Percentiles rank a stretch among this genome's conserved stretches.
Evolutionary conservation across 2,797 vertebrate species (phyloP).

Genomic region (Carduelis carduelis): DNA sequence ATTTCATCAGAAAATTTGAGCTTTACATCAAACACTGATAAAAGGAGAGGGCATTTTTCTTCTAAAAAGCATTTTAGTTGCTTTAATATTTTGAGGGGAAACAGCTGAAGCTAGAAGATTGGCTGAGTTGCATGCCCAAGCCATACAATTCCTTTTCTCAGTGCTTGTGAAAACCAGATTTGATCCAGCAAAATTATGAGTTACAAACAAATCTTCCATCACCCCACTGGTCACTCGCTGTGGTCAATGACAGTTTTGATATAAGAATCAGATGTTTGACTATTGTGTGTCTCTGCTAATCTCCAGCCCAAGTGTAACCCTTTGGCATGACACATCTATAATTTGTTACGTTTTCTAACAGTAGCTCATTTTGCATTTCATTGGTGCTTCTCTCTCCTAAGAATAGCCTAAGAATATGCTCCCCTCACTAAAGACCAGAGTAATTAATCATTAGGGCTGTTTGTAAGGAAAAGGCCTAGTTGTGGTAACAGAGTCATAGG

Average conservation of each 20-base stretch:
- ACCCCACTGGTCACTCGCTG: neutral
- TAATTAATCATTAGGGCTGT: slow-evolving; percentile 30
- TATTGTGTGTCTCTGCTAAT: neutral
- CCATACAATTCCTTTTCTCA: neutral
- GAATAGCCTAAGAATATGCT: neutral
- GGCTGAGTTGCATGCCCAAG: neutral
- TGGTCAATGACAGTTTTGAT: slow-evolving; percentile 3
- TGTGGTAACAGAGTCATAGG: neutral
- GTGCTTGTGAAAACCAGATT: neutral
- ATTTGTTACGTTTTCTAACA: slow-evolving; percentile 13
- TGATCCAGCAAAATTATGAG: neutral
- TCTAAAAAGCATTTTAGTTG: neutral
- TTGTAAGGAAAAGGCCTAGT: neutral
- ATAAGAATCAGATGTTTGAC: neutral
- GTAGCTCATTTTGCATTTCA: neutral
- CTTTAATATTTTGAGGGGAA: neutral
- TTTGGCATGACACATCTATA: neutral
- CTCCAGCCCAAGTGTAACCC: neutral
- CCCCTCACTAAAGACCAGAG: neutral
- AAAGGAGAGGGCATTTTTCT: neutral
- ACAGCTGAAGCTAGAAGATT: neutral
- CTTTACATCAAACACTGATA: neutral
- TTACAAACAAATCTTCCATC: neutral
- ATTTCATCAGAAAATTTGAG: neutral
- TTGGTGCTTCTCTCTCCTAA: neutral